These are phyloP conservation scores for Heliconius himera DNA, from an alignment of 1,140 invertebrate genomes.

Conservation along the genomic window DNA sequence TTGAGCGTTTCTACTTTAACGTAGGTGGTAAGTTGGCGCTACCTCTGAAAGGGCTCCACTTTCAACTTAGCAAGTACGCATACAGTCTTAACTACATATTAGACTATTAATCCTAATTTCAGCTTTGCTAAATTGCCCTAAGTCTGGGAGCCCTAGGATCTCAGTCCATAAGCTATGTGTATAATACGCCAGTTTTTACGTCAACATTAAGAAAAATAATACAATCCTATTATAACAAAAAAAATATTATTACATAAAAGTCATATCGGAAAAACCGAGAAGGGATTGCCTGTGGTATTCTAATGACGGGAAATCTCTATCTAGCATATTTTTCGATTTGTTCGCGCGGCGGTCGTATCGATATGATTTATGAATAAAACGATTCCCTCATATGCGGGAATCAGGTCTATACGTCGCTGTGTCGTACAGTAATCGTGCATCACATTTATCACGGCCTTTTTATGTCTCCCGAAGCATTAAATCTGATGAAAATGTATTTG, in stretches of 20 bases:
- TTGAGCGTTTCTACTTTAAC: too few relatives aligned
- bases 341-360: constrained; percentile 48
- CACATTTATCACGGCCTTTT: background rate
- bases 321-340: constrained; percentile 66
- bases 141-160: too few relatives aligned
- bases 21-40: too few relatives aligned
- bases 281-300: constrained; percentile 34
- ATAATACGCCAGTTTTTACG: background rate
- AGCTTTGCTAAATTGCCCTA: too few relatives aligned
- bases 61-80: too few relatives aligned
- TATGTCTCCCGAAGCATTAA: background rate
- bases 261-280: constrained; percentile 29
- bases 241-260: constrained; percentile 9
- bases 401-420: background rate
- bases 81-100: too few relatives aligned
- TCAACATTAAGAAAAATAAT: too few relatives aligned
- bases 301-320: constrained; percentile 56
- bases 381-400: constrained; percentile 37
- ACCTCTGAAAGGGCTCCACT: too few relatives aligned
- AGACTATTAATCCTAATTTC: too few relatives aligned
- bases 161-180: too few relatives aligned
- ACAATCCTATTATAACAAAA: too few relatives aligned
- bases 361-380: constrained; percentile 62
- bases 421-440: constrained; percentile 1
- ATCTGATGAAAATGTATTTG: background rate